Evolutionary conservation across 2,888 invertebrate species (phyloP).

Genomic region (Volucella zonaria): DNA sequence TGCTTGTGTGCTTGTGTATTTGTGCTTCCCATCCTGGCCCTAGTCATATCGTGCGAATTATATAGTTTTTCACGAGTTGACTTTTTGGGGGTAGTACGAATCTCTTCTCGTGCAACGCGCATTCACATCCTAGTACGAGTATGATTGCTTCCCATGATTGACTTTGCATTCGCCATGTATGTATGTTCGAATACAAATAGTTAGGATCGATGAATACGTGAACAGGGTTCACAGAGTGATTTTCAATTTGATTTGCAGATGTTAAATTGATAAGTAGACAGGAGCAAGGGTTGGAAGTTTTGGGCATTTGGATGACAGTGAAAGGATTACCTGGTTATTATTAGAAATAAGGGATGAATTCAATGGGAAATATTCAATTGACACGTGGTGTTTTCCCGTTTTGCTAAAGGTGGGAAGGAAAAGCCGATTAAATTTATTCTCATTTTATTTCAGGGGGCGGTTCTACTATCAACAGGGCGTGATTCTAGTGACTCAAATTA

Average conservation of each 20-base stretch:
- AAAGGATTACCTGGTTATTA: slow-evolving; percentile 42
- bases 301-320: not conserved
- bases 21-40: slow-evolving; percentile 1
- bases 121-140: slow-evolving; percentile 54
- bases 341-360: not conserved
- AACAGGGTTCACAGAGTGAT: slow-evolving; percentile 55
- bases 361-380: slow-evolving; percentile 23
- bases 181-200: not conserved
- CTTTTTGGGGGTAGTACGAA: slow-evolving; percentile 31
- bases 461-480: too few relatives aligned
- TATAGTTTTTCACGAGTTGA: slow-evolving; percentile 57
- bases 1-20: too few relatives aligned
- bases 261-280: slow-evolving; percentile 49
- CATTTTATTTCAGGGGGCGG: too few relatives aligned
- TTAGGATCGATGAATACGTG: slow-evolving; percentile 6
- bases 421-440: not conserved
- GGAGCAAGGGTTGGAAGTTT: not conserved
- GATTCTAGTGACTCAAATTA: too few relatives aligned
- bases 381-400: slow-evolving; percentile 16
- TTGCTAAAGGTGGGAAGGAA: slow-evolving; percentile 3
- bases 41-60: slow-evolving; percentile 17
- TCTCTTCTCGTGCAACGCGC: slow-evolving; percentile 9
- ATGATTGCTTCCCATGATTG: slow-evolving; percentile 69
- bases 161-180: slow-evolving; percentile 29
- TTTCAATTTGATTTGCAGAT: slow-evolving; percentile 65